phyloP scores from a whole-genome alignment of 2,113 vertebrate species.

The Alces alces region DNA sequence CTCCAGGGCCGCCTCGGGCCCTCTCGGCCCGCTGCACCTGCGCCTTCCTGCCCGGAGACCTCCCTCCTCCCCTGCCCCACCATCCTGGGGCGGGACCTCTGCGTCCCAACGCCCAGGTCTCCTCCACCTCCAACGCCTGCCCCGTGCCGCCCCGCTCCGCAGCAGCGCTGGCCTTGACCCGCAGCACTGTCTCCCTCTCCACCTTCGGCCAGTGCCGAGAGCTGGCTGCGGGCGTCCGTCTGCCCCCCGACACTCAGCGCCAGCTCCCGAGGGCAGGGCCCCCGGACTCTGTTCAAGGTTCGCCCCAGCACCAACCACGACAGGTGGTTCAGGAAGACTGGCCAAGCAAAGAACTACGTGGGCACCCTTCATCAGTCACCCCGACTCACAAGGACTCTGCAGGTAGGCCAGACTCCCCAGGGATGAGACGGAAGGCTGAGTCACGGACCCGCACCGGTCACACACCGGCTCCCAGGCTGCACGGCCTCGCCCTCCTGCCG shows the following conservation, averaged over 20 bases:
- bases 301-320: background rate
- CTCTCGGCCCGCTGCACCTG: background rate
- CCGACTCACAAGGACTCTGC: rapidly evolving
- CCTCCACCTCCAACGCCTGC: background rate
- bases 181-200: background rate
- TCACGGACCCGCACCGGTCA: rapidly evolving
- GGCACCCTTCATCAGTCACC: rapidly evolving
- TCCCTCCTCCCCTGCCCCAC: background rate
- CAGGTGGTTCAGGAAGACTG: background rate
- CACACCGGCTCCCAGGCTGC: rapidly evolving
- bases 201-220: background rate
- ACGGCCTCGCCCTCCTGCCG: background rate
- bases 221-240: rapidly evolving
- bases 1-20: background rate
- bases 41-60: background rate
- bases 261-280: background rate
- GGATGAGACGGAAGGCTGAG: background rate
- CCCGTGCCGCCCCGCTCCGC: rapidly evolving
- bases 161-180: background rate
- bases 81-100: background rate
- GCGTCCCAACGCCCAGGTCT: background rate
- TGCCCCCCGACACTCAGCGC: rapidly evolving
- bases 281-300: rapidly evolving
- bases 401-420: background rate
- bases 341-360: rapidly evolving